Base-by-base conservation (phyloP, 2,888 invertebrate species). In the Drosophila neotestacea region DNA sequence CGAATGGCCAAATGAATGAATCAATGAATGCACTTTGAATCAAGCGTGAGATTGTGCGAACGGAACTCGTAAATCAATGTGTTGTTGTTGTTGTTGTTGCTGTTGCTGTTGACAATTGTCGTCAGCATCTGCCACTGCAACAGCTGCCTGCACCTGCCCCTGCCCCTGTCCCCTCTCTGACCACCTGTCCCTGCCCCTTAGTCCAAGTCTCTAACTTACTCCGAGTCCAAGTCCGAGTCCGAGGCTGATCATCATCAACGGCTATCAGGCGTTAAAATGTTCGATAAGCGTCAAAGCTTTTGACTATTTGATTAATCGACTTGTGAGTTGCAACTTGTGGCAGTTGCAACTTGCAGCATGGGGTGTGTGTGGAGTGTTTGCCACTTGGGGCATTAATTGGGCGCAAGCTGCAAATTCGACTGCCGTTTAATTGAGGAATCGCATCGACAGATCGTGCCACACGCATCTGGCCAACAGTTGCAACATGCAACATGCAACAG, bases 1-100 rank as follows among this genome's bases (percentile, higher is more conserved):
- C 58, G 54, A 61, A 55, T 54, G 55, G 54, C 34, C 55, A 39
- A 42, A 36, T 55, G 55, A 54, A 44, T 61, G 61, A 48, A 39
- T 22, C 32, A 36, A 22, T 22, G 22, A 56, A 56, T 46, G 46
- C 56, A 41, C 30, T 16, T 6, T 13, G 55, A 44, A n/a, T 56
- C 44, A 56, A 77, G 74, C 78, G 74, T 74, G 78, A 77, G 75
- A 78, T 73, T 78, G 70, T 69, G 70, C 71, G 63, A 79, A 48
- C 79, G 75, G 75, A 75, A 78, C 75, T 63, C 74, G 75, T 78
- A 78, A 75, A 78, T 75, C 75, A 75, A 46, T 51, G 51, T 56
- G 58, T 30, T 38, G 30, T 13, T 67, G 55, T 22, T 39, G 54
- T 5, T 38, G 64, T 2, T 28, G 58, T 27, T 44, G 58, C 16